These are phyloP conservation scores for Phalera bucephala DNA, from an alignment of 2,888 invertebrate genomes.

Conservation along the genomic window DNA sequence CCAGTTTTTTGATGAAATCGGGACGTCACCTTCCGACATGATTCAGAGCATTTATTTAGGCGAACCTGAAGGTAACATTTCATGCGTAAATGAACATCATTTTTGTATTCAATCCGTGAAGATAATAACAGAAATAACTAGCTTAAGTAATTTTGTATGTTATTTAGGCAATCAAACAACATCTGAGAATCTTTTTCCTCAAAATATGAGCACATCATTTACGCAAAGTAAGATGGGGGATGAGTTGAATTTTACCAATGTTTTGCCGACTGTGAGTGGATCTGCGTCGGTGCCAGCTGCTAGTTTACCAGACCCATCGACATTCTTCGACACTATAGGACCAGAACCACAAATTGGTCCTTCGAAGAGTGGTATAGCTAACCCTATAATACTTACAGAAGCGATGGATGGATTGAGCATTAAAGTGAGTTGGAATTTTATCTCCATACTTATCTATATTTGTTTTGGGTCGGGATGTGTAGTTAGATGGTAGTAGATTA, in stretches of 20 bases:
- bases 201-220: slow-evolving; percentile 57
- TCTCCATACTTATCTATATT: too few relatives aligned
- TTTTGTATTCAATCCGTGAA: slow-evolving; percentile 5
- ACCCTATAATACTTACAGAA: slow-evolving; percentile 52
- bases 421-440: slow-evolving; percentile 45
- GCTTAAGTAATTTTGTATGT: slow-evolving; percentile 5
- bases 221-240: slow-evolving; percentile 47
- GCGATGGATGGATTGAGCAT: slow-evolving; percentile 66
- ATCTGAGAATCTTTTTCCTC: slow-evolving; percentile 45
- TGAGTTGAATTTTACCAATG: slow-evolving; percentile 58
- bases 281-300: slow-evolving; percentile 61
- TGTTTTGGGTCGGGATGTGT: too few relatives aligned
- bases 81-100: neutral
- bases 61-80: slow-evolving; percentile 54
- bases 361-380: slow-evolving; percentile 46
- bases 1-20: slow-evolving; percentile 78
- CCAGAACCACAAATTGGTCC: slow-evolving; percentile 62
- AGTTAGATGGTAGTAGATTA: too few relatives aligned
- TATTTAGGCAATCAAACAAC: slow-evolving; percentile 42
- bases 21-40: slow-evolving; percentile 74
- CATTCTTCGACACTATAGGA: slow-evolving; percentile 76
- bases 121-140: neutral
- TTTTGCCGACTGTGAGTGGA: slow-evolving; percentile 63
- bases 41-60: slow-evolving; percentile 75
- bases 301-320: slow-evolving; percentile 74